Percentiles rank a stretch among this genome's conserved stretches.
phyloP scores from a whole-genome alignment of 2,888 invertebrate species.

The Lasioglossum zephyrum region DNA sequence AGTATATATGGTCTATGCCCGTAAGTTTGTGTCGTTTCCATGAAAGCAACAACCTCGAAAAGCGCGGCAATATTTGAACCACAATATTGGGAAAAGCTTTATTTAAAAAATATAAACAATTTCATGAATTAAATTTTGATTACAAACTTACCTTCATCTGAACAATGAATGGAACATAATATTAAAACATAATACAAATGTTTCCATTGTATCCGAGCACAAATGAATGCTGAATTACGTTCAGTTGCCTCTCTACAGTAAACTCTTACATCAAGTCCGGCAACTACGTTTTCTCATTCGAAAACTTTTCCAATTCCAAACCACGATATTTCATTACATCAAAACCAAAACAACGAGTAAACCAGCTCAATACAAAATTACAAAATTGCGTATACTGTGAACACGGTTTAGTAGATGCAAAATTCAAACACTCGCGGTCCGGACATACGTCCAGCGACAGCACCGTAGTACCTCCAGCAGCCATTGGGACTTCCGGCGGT shows the following conservation, averaged over 20 bases:
- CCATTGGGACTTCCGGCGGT: conserved; percentile 42
- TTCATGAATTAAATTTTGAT: not conserved
- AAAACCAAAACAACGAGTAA: too few relatives aligned
- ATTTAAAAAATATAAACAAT: not conserved
- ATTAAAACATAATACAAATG: not conserved
- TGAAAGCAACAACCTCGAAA: not conserved
- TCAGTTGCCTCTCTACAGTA: too few relatives aligned
- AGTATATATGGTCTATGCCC: not conserved
- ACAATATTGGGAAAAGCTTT: not conserved
- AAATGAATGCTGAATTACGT: not conserved
- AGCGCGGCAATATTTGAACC: not conserved
- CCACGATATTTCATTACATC: too few relatives aligned
- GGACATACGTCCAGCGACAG: not conserved
- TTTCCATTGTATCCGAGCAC: not conserved
- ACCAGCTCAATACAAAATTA: too few relatives aligned
- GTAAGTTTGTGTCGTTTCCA: too few relatives aligned
- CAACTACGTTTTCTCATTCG: too few relatives aligned
- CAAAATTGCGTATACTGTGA: not conserved
- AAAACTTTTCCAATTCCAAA: too few relatives aligned
- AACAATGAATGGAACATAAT: not conserved
- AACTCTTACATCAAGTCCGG: too few relatives aligned
- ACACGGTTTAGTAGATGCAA: not conserved
- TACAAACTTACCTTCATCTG: not conserved
- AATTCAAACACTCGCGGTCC: conserved; percentile 36
- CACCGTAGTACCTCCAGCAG: conserved; percentile 14